Conservation (phyloP, 2,888 invertebrate genomes). For the Corythucha ciliata region DNA sequence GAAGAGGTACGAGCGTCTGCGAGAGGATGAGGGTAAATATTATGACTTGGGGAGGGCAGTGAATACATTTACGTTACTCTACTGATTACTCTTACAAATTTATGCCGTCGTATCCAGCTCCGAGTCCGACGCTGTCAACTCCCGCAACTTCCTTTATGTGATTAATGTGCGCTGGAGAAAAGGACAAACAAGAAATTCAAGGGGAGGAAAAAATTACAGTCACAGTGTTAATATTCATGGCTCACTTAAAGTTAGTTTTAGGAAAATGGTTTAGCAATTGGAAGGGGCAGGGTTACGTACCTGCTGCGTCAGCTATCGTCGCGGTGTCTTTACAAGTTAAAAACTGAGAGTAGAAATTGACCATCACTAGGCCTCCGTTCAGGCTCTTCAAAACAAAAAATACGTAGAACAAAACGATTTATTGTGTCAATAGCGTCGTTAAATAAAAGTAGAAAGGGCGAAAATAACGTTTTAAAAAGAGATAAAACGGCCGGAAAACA, state of each 20-base stretch:
- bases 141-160: constrained; percentile 77
- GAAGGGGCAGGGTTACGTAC: constrained; percentile 44
- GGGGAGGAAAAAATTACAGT: neutral
- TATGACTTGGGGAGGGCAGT: no score
- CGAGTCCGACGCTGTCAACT: constrained; percentile 77
- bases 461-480: no score
- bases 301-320: constrained; percentile 69
- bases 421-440: neutral
- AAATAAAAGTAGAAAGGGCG: no score
- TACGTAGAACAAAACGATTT: constrained; percentile 2
- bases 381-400: constrained; percentile 44
- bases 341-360: constrained; percentile 73
- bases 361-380: constrained; percentile 77
- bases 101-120: constrained; percentile 83
- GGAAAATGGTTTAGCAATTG: neutral
- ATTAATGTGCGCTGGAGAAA: constrained; percentile 73
- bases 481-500: no score
- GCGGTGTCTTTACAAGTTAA: constrained; percentile 64
- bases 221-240: neutral
- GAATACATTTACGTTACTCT: neutral
- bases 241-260: neutral
- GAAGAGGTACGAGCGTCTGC: no score
- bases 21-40: no score
- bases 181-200: constrained; percentile 9
- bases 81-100: constrained; percentile 65